Evolutionary conservation across 2,113 vertebrate species (phyloP).

Genomic region (Passer montanus): DNA sequence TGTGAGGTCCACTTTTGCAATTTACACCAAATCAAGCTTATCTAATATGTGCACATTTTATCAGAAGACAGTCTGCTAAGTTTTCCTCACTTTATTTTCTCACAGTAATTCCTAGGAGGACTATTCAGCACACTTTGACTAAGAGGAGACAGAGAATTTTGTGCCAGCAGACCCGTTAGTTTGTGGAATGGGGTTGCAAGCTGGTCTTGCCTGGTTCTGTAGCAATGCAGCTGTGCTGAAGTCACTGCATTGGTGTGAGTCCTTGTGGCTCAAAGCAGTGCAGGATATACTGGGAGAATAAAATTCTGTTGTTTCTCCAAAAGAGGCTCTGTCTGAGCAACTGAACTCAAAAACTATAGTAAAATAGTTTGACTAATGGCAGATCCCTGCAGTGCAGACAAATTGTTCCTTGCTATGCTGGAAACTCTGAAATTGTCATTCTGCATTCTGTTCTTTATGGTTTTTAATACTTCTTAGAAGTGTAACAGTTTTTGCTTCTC

Average conservation of each 20-base stretch:
- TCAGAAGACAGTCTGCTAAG: neutral
- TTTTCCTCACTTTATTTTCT: neutral
- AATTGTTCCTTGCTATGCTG: neutral
- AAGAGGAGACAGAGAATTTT: neutral
- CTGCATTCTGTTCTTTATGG: neutral
- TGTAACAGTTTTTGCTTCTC: neutral
- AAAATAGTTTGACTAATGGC: neutral
- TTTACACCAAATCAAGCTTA: neutral
- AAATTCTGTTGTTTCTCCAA: neutral
- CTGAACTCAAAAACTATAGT: neutral
- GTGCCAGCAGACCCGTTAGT: accelerated
- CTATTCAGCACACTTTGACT: neutral
- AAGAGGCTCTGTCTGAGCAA: neutral
- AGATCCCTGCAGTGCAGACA: neutral
- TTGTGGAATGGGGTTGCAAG: neutral
- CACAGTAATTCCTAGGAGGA: neutral
- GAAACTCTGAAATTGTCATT: neutral
- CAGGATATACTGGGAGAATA: neutral
- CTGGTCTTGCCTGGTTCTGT: neutral
- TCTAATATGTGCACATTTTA: neutral
- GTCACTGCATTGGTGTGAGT: neutral
- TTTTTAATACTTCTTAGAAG: neutral
- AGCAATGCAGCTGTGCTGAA: no score
- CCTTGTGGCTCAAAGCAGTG: neutral
- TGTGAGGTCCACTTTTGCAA: neutral